These are phyloP conservation scores for Mustela nigripes DNA, from an alignment of 2,113 vertebrate genomes.

Conservation along the genomic window DNA sequence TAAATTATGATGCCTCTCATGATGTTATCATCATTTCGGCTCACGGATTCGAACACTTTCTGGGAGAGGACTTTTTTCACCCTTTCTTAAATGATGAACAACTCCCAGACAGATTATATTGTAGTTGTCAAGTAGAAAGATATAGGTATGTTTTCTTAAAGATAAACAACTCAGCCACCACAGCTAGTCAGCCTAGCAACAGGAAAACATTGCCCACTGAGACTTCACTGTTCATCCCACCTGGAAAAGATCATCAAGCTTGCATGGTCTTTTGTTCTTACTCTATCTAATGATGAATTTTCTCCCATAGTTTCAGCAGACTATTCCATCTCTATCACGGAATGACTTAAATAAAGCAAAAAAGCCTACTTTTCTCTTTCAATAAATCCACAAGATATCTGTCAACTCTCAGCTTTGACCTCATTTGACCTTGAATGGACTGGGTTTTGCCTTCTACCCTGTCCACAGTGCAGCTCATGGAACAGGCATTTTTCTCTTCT, in stretches of 20 bases:
- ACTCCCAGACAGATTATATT: conserved; percentile 83
- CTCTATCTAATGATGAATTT: conserved; percentile 16
- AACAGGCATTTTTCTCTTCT: not conserved
- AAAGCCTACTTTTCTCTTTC: not conserved
- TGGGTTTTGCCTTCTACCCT: not conserved
- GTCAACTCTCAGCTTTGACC: not conserved
- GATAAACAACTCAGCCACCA: conserved; percentile 76
- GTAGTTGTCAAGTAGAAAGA: conserved; percentile 84
- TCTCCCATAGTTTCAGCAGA: not conserved
- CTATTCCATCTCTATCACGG: not conserved
- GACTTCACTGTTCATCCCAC: conserved; percentile 67
- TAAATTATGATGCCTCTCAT: conserved; percentile 82
- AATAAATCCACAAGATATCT: not conserved
- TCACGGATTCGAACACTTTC: conserved; percentile 77
- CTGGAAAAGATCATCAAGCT: conserved; percentile 70
- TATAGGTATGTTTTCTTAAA: conserved; percentile 82
- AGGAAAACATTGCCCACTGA: conserved; percentile 62
- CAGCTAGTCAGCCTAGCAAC: conserved; percentile 63
- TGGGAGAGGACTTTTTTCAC: conserved; percentile 75
- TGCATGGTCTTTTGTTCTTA: conserved; percentile 33
- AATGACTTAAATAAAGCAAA: not conserved
- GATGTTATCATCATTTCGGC: conserved; percentile 82
- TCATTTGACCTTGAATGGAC: not conserved
- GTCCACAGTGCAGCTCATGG: not conserved
- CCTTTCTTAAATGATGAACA: conserved; percentile 84